Evolutionary conservation across 2,888 invertebrate genomes (phyloP), one percentile per base, ranked within the genome.

Genomic region (Tetheella fluctuosa): DNA sequence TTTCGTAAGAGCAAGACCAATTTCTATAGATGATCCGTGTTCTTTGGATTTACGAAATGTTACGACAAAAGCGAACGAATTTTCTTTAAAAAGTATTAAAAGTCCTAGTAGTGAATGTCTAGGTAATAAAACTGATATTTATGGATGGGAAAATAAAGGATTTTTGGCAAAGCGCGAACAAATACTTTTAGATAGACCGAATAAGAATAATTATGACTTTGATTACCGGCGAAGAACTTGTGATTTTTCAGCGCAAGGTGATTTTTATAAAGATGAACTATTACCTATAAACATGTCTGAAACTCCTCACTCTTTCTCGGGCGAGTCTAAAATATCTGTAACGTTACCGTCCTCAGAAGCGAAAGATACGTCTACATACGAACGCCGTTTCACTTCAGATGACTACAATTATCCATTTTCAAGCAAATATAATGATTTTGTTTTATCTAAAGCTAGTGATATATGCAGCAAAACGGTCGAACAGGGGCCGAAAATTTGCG

Each of bases 141-240:
- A 93, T 71, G 93, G 93, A 57, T 93, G 93, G 93, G 93, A 93
- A 84, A 93, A 93, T 67, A 93, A 93, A 84, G 93, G 91, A 0
- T 93, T 93, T 76, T 74, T 89, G 59, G 91, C 84, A 17, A 92
- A 90, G 77, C 84, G 84, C 72, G 86, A 87, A 60, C 83, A 77
- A 60, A 85, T 85, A 73, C 23, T 79, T 64, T 62, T 81, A 62
- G 81, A 80, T 25, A 86, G 83, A 65, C 68, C 76, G 42, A 83
- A 34, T 13, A 34, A 34, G 13, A 34, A 13, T 34, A 34, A 34
- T 34, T 2, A 34, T 34, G 34, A 79, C 48, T 81, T 78, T 54
- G 78, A 83, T 63, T 81, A 77, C 63, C 78, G 71, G 69, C 81
- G 70, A 64, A 87, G 83, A 76, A 64, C 73, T 20, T 76, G 66